phyloP scores from a whole-genome alignment of 2,888 invertebrate genomes.

The Leucoma salicis region DNA sequence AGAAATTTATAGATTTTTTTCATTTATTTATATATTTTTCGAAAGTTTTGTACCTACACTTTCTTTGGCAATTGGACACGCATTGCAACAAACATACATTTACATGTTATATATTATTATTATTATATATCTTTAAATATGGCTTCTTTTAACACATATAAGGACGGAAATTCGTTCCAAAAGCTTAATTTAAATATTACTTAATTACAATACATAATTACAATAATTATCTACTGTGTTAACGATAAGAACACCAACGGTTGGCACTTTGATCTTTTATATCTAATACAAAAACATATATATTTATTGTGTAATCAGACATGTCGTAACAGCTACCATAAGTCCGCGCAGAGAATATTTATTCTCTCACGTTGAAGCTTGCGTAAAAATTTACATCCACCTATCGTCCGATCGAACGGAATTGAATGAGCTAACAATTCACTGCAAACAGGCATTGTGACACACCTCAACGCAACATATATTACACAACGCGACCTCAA shows the following conservation, averaged over 20 bases:
- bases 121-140: conserved; percentile 40
- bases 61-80: conserved; percentile 71
- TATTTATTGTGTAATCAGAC: conserved; percentile 21
- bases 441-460: conserved; percentile 27
- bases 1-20: conserved; percentile 44
- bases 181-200: conserved; percentile 21
- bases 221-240: conserved; percentile 29
- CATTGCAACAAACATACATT: conserved; percentile 41
- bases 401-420: conserved; percentile 31
- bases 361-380: conserved; percentile 27
- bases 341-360: conserved; percentile 28
- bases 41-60: conserved; percentile 62
- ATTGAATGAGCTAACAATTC: conserved; percentile 10
- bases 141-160: conserved; percentile 39
- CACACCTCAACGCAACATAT: conserved; percentile 32
- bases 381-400: conserved; percentile 41
- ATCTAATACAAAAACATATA: conserved; percentile 13
- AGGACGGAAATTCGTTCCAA: conserved; percentile 56
- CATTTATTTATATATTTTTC: conserved; percentile 34
- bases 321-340: conserved; percentile 28
- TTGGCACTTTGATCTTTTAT: conserved; percentile 30
- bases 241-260: conserved; percentile 23
- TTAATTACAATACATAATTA: conserved; percentile 9
- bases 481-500: conserved; percentile 42
- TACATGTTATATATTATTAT: conserved; percentile 32